A percentile compares a stretch with the other conserved stretches of the same genome.
phyloP scores from a whole-genome alignment of 2,888 invertebrate genomes.

The Ichneumoninae sp. region DNA sequence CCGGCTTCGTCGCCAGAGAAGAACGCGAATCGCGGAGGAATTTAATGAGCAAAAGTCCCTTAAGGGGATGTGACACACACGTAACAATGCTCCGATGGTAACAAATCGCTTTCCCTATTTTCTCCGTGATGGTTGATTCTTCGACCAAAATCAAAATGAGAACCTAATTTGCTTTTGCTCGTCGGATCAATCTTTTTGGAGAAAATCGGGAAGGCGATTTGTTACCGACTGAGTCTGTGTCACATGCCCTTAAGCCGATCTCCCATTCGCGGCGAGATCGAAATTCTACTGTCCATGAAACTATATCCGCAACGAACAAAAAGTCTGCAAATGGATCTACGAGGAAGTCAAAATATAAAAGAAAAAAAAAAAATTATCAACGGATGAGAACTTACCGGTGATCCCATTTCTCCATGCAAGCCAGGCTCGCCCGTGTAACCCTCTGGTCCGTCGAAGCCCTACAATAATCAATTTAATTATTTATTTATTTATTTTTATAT shows the following conservation, averaged over 20 bases:
- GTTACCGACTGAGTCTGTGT: no score
- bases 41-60: slow-evolving; percentile 13
- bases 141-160: no score
- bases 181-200: no score
- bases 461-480: slow-evolving; percentile 33
- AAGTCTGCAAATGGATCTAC: background rate
- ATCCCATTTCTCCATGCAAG: slow-evolving; percentile 80
- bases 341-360: background rate
- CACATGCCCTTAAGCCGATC: background rate
- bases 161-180: no score
- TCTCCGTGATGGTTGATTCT: no score
- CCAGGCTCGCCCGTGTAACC: slow-evolving; percentile 81
- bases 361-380: background rate
- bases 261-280: background rate
- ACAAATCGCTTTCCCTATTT: no score
- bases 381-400: slow-evolving; percentile 75
- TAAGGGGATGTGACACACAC: no score
- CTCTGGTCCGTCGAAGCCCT: slow-evolving; percentile 78
- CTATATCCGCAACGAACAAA: slow-evolving; percentile 4
- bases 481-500: no score
- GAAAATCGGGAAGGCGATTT: no score
- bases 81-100: no score
- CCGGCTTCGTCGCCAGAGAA: slow-evolving; percentile 34
- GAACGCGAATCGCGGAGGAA: background rate
- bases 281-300: slow-evolving; percentile 28